phyloP scores from a whole-genome alignment of 2,888 invertebrate genomes.

The Mellilla xanthometata region DNA sequence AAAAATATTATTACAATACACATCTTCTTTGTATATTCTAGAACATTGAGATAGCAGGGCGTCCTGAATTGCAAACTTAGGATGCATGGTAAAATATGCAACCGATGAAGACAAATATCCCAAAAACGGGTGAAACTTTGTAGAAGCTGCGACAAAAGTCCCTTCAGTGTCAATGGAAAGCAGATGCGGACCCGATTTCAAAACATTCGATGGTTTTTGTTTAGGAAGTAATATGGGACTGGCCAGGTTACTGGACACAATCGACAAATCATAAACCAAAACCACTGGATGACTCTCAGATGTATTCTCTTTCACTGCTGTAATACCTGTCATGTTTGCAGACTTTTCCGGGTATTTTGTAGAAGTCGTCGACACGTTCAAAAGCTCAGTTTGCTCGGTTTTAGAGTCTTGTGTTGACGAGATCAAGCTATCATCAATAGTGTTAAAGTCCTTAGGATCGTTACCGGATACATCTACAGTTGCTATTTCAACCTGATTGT shows the following conservation, averaged over 20 bases:
- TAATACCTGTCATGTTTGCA: conserved; percentile 1
- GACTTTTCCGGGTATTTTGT: background rate
- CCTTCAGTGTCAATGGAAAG: conserved; percentile 59
- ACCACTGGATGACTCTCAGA: conserved; percentile 44
- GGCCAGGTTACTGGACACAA: conserved; percentile 37
- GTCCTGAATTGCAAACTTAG: conserved; percentile 56
- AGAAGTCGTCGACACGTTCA: background rate
- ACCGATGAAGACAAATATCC: conserved; percentile 45
- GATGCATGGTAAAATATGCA: conserved; percentile 50
- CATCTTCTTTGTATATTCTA: conserved; percentile 45
- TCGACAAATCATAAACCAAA: conserved; percentile 52
- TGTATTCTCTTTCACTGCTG: conserved; percentile 19
- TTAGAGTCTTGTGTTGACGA: background rate
- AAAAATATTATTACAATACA: conserved; percentile 62
- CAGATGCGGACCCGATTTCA: conserved; percentile 30
- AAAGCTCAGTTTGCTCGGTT: background rate
- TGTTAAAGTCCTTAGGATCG: conserved; percentile 8
- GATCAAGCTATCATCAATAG: background rate
- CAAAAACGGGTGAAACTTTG: conserved; percentile 58
- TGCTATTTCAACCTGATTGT: conserved; percentile 17
- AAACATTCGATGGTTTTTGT: conserved; percentile 18
- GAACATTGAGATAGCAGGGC: conserved; percentile 55
- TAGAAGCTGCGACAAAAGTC: conserved; percentile 57
- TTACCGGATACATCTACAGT: conserved; percentile 1
- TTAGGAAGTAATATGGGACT: background rate